A percentile compares a stretch with the other conserved stretches of the same genome.
These are phyloP conservation scores for Homalodisca vitripennis DNA, from an alignment of 1,140 invertebrate species.

Conservation along the genomic window DNA sequence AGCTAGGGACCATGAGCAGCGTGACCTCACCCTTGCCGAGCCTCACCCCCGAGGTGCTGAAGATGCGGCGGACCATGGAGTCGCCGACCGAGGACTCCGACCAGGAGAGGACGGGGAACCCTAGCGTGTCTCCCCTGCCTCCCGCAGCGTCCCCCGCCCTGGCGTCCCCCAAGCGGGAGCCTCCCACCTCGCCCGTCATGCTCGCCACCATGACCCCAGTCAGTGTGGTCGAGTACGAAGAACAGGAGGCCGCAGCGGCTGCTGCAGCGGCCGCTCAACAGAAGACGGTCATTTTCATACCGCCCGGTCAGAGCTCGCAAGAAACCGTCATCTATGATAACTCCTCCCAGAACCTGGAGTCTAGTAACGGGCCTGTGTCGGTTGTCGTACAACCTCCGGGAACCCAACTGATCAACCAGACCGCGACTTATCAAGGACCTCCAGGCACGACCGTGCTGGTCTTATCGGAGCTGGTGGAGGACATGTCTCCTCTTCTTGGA, in stretches of 20 bases:
- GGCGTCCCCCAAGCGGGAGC: conserved; percentile 33
- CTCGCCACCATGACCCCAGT: conserved; percentile 42
- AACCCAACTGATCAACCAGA: conserved; percentile 32
- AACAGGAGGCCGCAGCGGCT: conserved; percentile 34
- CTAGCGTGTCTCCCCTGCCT: conserved; percentile 30
- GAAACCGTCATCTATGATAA: conserved; percentile 38
- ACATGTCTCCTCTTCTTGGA: conserved; percentile 42
- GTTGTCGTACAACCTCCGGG: conserved; percentile 39
- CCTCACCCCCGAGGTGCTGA: conserved; percentile 22
- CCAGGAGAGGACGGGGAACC: conserved; percentile 13
- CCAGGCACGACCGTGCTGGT: conserved; percentile 42
- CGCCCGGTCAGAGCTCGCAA: conserved; percentile 30
- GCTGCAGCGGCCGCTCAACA: conserved; percentile 22
- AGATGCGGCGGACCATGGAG: conserved; percentile 23
- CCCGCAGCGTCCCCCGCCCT: conserved; percentile 31
- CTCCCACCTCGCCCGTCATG: conserved; percentile 39
- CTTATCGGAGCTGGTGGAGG: conserved; percentile 44
- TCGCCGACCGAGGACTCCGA: background rate
- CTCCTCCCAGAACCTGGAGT: conserved; percentile 22
- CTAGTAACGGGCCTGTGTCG: conserved; percentile 35
- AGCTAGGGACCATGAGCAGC: conserved; percentile 26
- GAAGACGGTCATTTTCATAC: conserved; percentile 35
- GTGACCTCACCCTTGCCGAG: conserved; percentile 9
- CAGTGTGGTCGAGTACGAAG: conserved; percentile 39
- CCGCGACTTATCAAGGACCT: conserved; percentile 36